Conservation (phyloP, 2,888 invertebrate genomes). For the Thumatha senex region DNA sequence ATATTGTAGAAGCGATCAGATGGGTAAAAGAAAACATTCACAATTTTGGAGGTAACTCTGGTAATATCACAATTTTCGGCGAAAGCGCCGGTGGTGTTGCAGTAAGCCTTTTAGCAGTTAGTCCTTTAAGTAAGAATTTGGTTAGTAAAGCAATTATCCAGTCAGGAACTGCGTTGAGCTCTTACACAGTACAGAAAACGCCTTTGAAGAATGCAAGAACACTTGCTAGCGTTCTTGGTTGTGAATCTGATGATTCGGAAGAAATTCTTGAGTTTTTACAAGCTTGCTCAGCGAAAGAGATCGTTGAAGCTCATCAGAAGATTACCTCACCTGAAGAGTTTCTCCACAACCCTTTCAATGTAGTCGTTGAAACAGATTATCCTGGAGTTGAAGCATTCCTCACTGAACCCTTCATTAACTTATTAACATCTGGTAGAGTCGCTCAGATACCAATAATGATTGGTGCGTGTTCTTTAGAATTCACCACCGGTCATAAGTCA, state of each 20-base stretch:
- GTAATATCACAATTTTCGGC: conserved; percentile 71
- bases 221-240: conserved; percentile 59
- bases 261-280: conserved; percentile 67
- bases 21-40: conserved; percentile 74
- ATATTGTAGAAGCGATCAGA: conserved; percentile 63
- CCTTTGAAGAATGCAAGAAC: conserved; percentile 61
- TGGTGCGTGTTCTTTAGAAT: conserved; percentile 60
- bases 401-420: conserved; percentile 60
- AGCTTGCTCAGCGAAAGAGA: conserved; percentile 61
- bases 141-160: conserved; percentile 69
- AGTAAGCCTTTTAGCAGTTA: conserved; percentile 60
- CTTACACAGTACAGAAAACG: conserved; percentile 52
- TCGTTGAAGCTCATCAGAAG: conserved; percentile 56
- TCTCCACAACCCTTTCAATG: conserved; percentile 22
- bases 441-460: conserved; percentile 69
- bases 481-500: conserved; percentile 40
- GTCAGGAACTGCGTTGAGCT: conserved; percentile 58
- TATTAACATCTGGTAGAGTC: conserved; percentile 65
- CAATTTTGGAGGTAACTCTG: conserved; percentile 70
- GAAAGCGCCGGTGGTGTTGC: conserved; percentile 64
- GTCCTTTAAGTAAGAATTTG: conserved; percentile 61
- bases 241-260: conserved; percentile 57
- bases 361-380: conserved; percentile 71
- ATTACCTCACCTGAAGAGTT: conserved; percentile 31
- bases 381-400: conserved; percentile 62